A percentile compares a stretch with the other conserved stretches of the same genome.
Conservation (phyloP, 1,140 invertebrate genomes). For the Lepidurus packardi region DNA sequence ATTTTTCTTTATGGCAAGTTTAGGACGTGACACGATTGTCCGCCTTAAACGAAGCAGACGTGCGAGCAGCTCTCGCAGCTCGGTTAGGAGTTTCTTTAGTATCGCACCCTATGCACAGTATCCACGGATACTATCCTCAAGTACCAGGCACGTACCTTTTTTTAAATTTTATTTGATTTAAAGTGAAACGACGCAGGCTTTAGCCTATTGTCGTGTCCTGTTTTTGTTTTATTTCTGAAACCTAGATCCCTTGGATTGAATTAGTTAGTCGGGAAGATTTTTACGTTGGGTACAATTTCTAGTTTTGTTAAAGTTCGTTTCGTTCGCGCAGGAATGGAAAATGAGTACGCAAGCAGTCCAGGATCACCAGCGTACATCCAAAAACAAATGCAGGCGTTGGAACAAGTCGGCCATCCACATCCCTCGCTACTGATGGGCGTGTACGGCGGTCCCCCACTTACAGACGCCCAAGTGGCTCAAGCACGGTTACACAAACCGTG, state of each 20-base stretch:
- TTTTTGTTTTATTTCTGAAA: neutral
- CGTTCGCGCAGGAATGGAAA: slow-evolving; percentile 55
- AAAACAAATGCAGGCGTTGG: slow-evolving; percentile 57
- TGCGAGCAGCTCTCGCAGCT: slow-evolving; percentile 64
- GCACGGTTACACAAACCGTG: slow-evolving; percentile 66
- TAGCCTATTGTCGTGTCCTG: no score
- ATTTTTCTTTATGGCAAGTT: slow-evolving; percentile 39
- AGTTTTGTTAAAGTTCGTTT: slow-evolving; percentile 51
- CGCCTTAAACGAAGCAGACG: slow-evolving; percentile 69
- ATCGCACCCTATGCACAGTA: neutral
- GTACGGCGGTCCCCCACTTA: slow-evolving; percentile 50
- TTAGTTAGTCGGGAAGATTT: neutral
- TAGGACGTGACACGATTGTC: slow-evolving; percentile 49
- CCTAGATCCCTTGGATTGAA: neutral
- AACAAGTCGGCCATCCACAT: slow-evolving; percentile 42
- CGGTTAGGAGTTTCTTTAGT: slow-evolving; percentile 50
- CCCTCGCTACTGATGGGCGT: slow-evolving; percentile 35
- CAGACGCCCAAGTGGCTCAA: slow-evolving; percentile 61
- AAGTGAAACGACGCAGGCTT: no score
- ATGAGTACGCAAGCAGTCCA: slow-evolving; percentile 48
- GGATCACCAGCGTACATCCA: slow-evolving; percentile 52
- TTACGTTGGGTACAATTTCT: neutral
- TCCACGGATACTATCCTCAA: neutral
- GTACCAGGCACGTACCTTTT: neutral
- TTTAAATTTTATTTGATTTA: no score